These are phyloP conservation scores for Erinaceus europaeus DNA, from an alignment of 2,113 vertebrate genomes.

Conservation along the genomic window DNA sequence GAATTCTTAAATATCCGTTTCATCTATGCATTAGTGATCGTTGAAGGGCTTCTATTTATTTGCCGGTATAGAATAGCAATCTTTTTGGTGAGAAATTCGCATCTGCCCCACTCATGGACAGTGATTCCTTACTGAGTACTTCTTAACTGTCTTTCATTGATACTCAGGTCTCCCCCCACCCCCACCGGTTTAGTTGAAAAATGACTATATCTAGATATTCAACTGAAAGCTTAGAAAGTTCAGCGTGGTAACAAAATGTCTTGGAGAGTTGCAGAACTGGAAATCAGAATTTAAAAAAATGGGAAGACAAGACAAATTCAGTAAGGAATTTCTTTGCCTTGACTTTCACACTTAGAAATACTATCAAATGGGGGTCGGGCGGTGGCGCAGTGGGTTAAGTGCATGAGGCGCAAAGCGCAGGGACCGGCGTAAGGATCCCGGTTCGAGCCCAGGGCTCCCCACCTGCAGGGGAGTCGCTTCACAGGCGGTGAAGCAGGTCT, in stretches of 20 bases:
- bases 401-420: too few relatives aligned
- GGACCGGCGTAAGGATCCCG: too few relatives aligned
- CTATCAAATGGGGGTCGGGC: too few relatives aligned
- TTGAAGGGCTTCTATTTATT: not conserved
- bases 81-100: not conserved
- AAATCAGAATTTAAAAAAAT: not conserved
- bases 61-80: not conserved
- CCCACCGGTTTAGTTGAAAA: slow-evolving; percentile 25
- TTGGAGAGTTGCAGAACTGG: not conserved
- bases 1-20: not conserved
- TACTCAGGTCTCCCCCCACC: too few relatives aligned
- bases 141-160: too few relatives aligned
- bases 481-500: too few relatives aligned
- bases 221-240: not conserved
- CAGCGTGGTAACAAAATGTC: not conserved
- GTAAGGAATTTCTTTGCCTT: not conserved
- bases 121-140: not conserved
- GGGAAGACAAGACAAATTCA: too few relatives aligned
- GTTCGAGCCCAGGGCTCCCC: too few relatives aligned
- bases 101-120: not conserved
- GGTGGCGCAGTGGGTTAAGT: too few relatives aligned
- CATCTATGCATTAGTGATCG: not conserved
- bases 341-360: not conserved
- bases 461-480: too few relatives aligned
- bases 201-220: not conserved